Evolutionary conservation across 2,888 invertebrate species (phyloP).

Genomic region (Seladonia tumulorum): DNA sequence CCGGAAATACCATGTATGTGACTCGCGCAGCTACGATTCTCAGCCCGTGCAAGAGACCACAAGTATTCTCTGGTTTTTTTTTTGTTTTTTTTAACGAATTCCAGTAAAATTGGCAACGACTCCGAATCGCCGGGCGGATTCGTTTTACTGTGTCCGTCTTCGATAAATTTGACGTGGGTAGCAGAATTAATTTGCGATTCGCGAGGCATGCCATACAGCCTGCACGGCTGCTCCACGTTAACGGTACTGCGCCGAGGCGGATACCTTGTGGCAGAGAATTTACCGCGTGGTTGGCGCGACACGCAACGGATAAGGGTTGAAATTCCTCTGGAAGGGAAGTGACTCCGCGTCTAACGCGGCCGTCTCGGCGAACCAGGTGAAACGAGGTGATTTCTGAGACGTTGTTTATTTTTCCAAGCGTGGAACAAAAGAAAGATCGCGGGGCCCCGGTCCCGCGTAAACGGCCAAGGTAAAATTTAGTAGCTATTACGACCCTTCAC

Average conservation of each 20-base stretch:
- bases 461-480: conserved; percentile 20
- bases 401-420: conserved; percentile 24
- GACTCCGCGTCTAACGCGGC: not conserved
- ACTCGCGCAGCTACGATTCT: too few relatives aligned
- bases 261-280: conserved; percentile 1
- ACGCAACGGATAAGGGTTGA: conserved; percentile 32
- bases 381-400: conserved; percentile 5
- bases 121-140: not conserved
- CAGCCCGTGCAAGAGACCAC: not conserved
- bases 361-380: not conserved
- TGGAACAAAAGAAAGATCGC: too few relatives aligned
- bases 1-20: too few relatives aligned
- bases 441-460: too few relatives aligned
- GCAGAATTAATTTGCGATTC: conserved; percentile 5
- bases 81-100: not conserved
- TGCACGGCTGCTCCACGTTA: not conserved
- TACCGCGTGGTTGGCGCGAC: not conserved
- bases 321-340: conserved; percentile 11
- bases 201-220: not conserved
- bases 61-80: not conserved
- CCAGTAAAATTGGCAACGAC: not conserved
- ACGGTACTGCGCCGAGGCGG: not conserved
- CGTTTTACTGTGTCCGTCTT: not conserved
- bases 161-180: not conserved
- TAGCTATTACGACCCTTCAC: conserved; percentile 18